Evolutionary conservation across 1,140 invertebrate genomes (phyloP).

Genomic region (Ostrea edulis): DNA sequence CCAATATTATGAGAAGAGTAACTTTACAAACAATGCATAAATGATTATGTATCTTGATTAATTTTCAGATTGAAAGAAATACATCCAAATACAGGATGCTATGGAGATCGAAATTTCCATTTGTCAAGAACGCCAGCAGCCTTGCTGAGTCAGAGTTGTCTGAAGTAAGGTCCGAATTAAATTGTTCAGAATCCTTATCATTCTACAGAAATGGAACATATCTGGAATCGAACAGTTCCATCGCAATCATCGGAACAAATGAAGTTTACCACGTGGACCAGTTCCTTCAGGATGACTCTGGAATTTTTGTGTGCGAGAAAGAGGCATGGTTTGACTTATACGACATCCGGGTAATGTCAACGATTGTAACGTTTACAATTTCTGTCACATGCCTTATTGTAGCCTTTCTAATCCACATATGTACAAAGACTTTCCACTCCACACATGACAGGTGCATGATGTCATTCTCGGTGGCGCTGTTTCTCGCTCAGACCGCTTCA

Average conservation of each 20-base stretch:
- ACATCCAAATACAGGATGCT: not conserved
- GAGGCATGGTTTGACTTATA: not conserved
- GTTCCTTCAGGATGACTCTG: not conserved
- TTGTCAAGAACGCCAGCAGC: not conserved
- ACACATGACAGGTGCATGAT: slow-evolving; percentile 19
- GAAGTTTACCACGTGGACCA: not conserved
- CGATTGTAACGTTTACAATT: slow-evolving; percentile 17
- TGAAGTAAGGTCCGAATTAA: not conserved
- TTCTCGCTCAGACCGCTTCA: not conserved
- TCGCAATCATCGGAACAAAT: not conserved
- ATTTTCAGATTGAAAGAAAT: not conserved
- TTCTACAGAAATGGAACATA: slow-evolving; percentile 17
- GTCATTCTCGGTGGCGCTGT: slow-evolving; percentile 1
- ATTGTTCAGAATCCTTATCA: not conserved
- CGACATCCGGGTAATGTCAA: slow-evolving; percentile 2
- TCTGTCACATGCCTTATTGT: slow-evolving; percentile 7
- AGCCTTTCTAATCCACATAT: not conserved
- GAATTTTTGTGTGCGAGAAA: slow-evolving; percentile 14
- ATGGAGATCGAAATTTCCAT: not conserved
- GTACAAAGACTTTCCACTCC: not conserved
- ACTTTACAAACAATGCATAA: not conserved
- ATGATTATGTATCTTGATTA: not conserved
- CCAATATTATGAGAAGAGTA: no score
- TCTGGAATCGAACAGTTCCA: not conserved
- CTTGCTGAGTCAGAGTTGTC: not conserved